phyloP scores from a whole-genome alignment of 2,888 invertebrate genomes.

The Drosophila sordidapex region DNA sequence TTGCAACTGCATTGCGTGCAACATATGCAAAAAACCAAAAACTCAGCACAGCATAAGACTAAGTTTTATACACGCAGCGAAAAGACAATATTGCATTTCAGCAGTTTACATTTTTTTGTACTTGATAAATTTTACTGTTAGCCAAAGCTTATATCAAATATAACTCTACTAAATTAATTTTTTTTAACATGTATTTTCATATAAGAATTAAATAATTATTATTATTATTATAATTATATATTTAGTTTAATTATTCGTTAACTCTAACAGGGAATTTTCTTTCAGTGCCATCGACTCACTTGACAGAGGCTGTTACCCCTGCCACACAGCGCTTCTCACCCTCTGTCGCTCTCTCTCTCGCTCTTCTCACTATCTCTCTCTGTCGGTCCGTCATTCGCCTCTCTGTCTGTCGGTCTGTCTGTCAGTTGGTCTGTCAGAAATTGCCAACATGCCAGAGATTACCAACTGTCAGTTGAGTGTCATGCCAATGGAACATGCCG shows the following conservation, averaged over 20 bases:
- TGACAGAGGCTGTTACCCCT: slow-evolving; percentile 5
- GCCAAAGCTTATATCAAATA: background rate
- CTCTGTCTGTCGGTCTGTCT: slow-evolving; percentile 38
- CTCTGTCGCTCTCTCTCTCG: slow-evolving; percentile 16
- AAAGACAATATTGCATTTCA: background rate
- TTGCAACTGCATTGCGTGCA: slow-evolving; percentile 69
- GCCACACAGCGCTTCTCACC: slow-evolving; percentile 38
- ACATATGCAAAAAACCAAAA: slow-evolving; percentile 30
- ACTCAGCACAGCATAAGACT: slow-evolving; percentile 41
- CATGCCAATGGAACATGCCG: slow-evolving; percentile 84
- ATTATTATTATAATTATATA: background rate
- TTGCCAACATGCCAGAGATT: slow-evolving; percentile 84
- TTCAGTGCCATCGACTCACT: background rate
- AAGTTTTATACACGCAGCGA: slow-evolving; percentile 51
- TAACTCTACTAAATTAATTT: background rate
- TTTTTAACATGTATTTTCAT: too few relatives aligned
- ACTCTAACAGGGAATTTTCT: background rate
- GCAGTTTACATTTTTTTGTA: background rate
- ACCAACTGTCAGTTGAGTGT: slow-evolving; percentile 84
- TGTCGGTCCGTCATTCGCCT: slow-evolving; percentile 38
- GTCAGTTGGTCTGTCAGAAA: slow-evolving; percentile 75
- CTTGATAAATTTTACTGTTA: too few relatives aligned
- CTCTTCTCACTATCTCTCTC: slow-evolving; percentile 15
- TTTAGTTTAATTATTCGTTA: background rate
- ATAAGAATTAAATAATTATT: too few relatives aligned